Evolutionary conservation across 2,888 invertebrate genomes (phyloP), one percentile per base, ranked within the genome.

Genomic region (Melipona beecheii): DNA sequence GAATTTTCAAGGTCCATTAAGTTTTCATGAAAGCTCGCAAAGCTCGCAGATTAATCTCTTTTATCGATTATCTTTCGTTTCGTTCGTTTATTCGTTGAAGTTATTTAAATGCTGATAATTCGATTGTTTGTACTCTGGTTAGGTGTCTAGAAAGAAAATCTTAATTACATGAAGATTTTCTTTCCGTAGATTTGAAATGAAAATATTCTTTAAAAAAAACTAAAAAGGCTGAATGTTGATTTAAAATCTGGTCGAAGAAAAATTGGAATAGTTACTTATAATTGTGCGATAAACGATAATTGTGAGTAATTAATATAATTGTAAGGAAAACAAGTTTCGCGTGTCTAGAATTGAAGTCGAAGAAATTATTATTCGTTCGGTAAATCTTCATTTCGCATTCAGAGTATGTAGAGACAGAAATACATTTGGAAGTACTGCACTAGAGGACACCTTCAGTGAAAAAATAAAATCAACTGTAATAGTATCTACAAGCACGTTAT

Each of bases 351-450:
- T 43, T 43, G 43, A 6, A 2, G 62, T 21, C 36, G 64, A 21
- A 6, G 56, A 62, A 52, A 65, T 78, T 58, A 49, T n/a, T 54
- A 19, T 66, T 62, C 56, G 2, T 2, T 3, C 11, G n/a, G n/a
- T 43, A n/a, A 60, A 11, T 79, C 71, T 66, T 68, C 54, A 52
- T 84, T 84, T 58, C n/a, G 65, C 50, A 78, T 81, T 81, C 77
- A 1, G 31, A 52, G 64, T 62, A 69, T 69, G 56, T 75, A 15
- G 68, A 17, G 21, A 2, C 62, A 65, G 24, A 77, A 71, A 56
- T 68, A 68, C 72, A 49, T 52, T 60, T 36, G 77, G 72, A 68
- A 62, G 54, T 43, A 27, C 54, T 5, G 69, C 36, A 3, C 15
- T 15, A 5, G n/a, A 31, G 21, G n/a, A 68, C 24, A 58, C 31